A percentile compares a stretch with the other conserved stretches of the same genome.
Evolutionary conservation across 2,797 vertebrate genomes (phyloP).

Genomic region (Intellagama lesueurii): DNA sequence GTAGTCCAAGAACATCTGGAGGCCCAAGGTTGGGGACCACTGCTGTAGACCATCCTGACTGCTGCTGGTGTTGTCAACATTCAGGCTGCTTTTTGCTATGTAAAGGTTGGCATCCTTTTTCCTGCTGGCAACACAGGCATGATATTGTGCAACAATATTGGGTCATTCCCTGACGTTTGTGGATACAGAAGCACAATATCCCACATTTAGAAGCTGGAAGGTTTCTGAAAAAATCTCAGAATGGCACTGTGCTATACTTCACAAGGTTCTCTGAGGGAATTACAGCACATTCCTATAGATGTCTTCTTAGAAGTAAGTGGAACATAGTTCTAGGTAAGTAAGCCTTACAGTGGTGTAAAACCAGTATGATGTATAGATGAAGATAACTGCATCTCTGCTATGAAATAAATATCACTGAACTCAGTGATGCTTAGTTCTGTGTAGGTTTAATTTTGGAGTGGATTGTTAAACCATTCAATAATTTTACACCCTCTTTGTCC

Average conservation of each 20-base stretch:
- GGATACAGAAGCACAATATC: too few species aligned
- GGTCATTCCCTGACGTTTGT: not conserved
- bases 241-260: not conserved
- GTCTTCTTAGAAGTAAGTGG: not conserved
- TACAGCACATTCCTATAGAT: not conserved
- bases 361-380: not conserved
- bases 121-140: too few species aligned
- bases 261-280: not conserved
- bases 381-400: too few species aligned
- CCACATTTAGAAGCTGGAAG: too few species aligned
- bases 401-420: not conserved
- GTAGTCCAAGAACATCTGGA: too few species aligned
- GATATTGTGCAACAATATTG: too few species aligned
- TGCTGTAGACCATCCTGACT: too few species aligned
- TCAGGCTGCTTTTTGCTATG: too few species aligned
- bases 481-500: not conserved
- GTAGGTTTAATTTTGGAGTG: not conserved
- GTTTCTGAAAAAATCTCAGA: not conserved
- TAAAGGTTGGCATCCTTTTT: too few species aligned
- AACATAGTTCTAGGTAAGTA: not conserved
- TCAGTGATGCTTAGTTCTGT: not conserved
- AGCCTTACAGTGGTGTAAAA: not conserved
- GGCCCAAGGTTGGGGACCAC: too few species aligned
- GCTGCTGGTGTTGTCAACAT: too few species aligned
- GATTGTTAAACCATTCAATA: not conserved